Evolutionary conservation across 2,888 invertebrate species (phyloP).

Genomic region (Loripinus fragilis): DNA sequence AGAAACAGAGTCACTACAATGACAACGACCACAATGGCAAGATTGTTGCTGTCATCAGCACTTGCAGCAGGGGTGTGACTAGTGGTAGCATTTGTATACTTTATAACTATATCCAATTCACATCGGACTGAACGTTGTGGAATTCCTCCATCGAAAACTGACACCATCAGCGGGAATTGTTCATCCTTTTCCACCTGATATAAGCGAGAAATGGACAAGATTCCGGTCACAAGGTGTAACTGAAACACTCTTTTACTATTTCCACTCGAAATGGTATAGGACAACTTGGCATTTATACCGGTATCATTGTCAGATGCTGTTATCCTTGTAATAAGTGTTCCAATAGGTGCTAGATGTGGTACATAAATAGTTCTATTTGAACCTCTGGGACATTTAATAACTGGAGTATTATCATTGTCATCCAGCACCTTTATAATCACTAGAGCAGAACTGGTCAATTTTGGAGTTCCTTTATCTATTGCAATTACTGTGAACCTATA

Average conservation of each 20-base stretch:
- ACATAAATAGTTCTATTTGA: slow-evolving; percentile 71
- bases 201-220: slow-evolving; percentile 55
- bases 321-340: slow-evolving; percentile 68
- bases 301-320: slow-evolving; percentile 74
- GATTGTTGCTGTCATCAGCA: slow-evolving; percentile 55
- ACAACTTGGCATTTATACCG: slow-evolving; percentile 70
- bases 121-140: slow-evolving; percentile 50
- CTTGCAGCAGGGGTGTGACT: slow-evolving; percentile 16
- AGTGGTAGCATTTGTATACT: slow-evolving; percentile 59
- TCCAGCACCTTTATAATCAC: slow-evolving; percentile 69
- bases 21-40: slow-evolving; percentile 64
- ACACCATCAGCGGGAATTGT: slow-evolving; percentile 53
- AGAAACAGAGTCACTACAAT: slow-evolving; percentile 60
- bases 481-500: slow-evolving; percentile 63
- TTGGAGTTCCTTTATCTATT: slow-evolving; percentile 62
- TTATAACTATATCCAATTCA: slow-evolving; percentile 53
- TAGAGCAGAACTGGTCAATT: slow-evolving; percentile 52
- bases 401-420: slow-evolving; percentile 78
- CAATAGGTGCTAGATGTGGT: slow-evolving; percentile 64
- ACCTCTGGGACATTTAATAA: slow-evolving; percentile 71
- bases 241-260: slow-evolving; percentile 74
- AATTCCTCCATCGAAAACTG: slow-evolving; percentile 62
- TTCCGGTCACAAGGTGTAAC: slow-evolving; percentile 56
- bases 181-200: slow-evolving; percentile 53
- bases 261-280: slow-evolving; percentile 73